Conservation (phyloP, 2,113 vertebrate genomes). For the Petaurus breviceps region DNA sequence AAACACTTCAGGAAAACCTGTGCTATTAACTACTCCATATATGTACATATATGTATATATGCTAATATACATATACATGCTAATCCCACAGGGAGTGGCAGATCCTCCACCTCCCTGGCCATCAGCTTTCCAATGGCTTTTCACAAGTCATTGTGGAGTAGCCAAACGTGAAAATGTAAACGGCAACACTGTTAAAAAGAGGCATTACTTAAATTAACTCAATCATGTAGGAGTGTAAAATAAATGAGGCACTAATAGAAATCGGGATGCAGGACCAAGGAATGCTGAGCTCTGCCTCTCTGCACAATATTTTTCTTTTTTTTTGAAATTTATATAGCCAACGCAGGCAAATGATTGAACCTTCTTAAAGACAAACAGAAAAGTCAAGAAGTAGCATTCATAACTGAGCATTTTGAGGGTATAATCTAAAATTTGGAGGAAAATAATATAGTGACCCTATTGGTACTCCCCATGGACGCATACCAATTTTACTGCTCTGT, state of each 20-base stretch:
- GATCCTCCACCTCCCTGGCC: neutral
- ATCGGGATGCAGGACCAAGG: neutral
- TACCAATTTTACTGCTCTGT: neutral
- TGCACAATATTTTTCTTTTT: neutral
- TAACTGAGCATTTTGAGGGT: neutral
- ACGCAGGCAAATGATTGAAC: neutral
- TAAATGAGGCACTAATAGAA: neutral
- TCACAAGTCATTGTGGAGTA: neutral
- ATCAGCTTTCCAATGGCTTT: neutral
- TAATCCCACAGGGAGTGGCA: neutral
- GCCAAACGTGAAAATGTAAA: neutral
- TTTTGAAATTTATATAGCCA: neutral
- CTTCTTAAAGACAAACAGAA: neutral
- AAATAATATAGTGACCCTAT: neutral
- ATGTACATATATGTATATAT: too few relatives aligned
- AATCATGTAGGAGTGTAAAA: neutral
- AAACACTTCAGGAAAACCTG: neutral
- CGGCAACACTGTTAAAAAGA: neutral
- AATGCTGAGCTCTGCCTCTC: neutral
- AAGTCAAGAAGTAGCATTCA: neutral
- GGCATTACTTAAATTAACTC: neutral
- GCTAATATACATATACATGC: too few relatives aligned
- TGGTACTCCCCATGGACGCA: neutral
- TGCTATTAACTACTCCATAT: neutral
- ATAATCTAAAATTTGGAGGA: neutral